Evolutionary conservation across 2,797 vertebrate species (phyloP).

Genomic region (Acipenser ruthenus): DNA sequence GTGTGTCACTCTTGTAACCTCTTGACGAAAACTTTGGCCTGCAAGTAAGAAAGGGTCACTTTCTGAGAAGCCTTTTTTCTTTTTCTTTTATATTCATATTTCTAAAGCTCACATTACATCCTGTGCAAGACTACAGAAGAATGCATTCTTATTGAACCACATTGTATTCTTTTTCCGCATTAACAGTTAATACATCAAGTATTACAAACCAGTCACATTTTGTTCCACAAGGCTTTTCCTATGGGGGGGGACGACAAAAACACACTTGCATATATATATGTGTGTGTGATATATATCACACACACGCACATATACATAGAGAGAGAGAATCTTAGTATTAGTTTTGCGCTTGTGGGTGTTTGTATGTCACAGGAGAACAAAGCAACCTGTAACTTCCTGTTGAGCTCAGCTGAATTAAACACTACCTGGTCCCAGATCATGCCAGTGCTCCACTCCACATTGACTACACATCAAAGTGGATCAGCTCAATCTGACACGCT

Average conservation of each 20-base stretch:
- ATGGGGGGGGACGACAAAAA: no score
- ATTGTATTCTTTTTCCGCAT: background rate
- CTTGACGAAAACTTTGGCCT: no score
- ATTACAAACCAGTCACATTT: background rate
- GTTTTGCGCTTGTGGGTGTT: background rate
- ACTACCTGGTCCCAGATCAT: conserved; percentile 43
- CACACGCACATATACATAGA: background rate
- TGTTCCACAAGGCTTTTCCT: background rate
- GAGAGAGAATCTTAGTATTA: background rate
- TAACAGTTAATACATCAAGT: background rate
- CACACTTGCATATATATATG: no score
- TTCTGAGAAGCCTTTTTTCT: background rate
- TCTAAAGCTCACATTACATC: background rate
- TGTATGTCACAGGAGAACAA: conserved; percentile 3
- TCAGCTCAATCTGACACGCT: conserved; percentile 48
- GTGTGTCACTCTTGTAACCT: no score
- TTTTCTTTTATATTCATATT: conserved; percentile 1
- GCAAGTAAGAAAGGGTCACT: no score
- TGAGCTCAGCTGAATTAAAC: conserved; percentile 33
- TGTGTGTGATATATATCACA: background rate
- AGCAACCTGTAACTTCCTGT: conserved; percentile 6
- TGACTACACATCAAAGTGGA: conserved; percentile 60
- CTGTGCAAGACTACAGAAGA: background rate
- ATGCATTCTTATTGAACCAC: background rate
- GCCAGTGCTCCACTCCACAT: conserved; percentile 39